A percentile compares a stretch with the other conserved stretches of the same genome.
phyloP scores from a whole-genome alignment of 2,797 vertebrate species.

The Melanotaenia trifasciata region DNA sequence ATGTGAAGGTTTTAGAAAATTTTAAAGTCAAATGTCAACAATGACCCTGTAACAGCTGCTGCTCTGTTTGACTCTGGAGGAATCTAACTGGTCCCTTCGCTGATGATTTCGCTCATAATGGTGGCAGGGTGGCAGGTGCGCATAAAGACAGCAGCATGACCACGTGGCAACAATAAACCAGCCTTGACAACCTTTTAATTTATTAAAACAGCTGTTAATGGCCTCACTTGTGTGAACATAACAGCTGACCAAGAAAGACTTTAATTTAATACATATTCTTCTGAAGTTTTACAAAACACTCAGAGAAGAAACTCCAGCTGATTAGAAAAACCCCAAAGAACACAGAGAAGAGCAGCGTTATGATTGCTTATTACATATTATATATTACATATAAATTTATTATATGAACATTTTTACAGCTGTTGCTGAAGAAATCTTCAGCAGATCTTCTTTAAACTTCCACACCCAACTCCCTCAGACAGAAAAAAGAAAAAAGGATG shows the following conservation, averaged over 20 bases:
- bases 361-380: no score
- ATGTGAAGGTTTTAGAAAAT: no score
- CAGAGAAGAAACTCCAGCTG: no score
- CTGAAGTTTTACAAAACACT: no score
- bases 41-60: no score
- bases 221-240: background rate
- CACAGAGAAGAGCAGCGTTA: background rate
- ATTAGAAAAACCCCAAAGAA: background rate
- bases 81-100: conserved; percentile 5
- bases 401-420: conserved; percentile 12
- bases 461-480: conserved; percentile 67
- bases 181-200: background rate
- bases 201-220: background rate
- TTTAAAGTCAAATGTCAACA: no score
- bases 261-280: no score
- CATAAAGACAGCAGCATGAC: background rate
- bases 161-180: background rate
- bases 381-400: no score
- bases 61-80: background rate
- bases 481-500: conserved; percentile 61
- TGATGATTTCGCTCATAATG: conserved; percentile 7
- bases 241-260: background rate
- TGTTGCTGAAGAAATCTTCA: conserved; percentile 56
- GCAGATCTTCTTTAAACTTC: conserved; percentile 61
- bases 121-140: no score